phyloP scores from a whole-genome alignment of 2,113 vertebrate genomes.

The Microcebus ravelobensis region DNA sequence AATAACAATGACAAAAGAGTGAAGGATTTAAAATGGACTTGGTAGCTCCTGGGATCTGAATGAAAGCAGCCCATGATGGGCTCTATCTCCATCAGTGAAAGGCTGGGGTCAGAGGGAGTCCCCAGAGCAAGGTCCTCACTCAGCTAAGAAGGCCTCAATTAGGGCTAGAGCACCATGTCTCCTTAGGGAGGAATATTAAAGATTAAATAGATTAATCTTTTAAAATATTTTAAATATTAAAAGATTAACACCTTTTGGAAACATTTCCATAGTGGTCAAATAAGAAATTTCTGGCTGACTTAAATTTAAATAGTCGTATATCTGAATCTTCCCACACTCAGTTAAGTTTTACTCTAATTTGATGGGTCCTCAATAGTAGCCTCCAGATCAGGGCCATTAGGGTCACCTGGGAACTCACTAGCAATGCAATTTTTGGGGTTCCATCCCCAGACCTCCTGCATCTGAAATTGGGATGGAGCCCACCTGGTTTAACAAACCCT shows the following conservation, averaged over 20 bases:
- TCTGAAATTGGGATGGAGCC: neutral
- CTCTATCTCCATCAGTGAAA: neutral
- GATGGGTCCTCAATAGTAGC: neutral
- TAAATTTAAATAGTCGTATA: neutral
- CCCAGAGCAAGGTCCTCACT: neutral
- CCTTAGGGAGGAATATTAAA: neutral
- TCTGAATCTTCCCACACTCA: neutral
- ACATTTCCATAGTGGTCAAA: neutral
- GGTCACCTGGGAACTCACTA: neutral
- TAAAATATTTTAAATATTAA: too few species aligned
- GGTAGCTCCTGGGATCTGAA: neutral
- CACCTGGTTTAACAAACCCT: neutral
- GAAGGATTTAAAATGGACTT: neutral
- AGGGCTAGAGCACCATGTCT: too few species aligned
- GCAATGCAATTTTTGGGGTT: neutral
- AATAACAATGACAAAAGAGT: too few species aligned
- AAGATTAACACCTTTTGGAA: neutral
- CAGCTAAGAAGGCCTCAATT: neutral
- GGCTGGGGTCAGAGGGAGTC: neutral
- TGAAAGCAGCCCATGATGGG: neutral
- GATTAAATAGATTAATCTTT: too few species aligned
- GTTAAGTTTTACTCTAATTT: neutral
- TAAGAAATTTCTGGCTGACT: neutral
- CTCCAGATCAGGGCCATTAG: neutral
- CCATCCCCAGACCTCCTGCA: neutral